Evolutionary conservation across 2,797 vertebrate species (phyloP).

Genomic region (Malurus leucopterus): DNA sequence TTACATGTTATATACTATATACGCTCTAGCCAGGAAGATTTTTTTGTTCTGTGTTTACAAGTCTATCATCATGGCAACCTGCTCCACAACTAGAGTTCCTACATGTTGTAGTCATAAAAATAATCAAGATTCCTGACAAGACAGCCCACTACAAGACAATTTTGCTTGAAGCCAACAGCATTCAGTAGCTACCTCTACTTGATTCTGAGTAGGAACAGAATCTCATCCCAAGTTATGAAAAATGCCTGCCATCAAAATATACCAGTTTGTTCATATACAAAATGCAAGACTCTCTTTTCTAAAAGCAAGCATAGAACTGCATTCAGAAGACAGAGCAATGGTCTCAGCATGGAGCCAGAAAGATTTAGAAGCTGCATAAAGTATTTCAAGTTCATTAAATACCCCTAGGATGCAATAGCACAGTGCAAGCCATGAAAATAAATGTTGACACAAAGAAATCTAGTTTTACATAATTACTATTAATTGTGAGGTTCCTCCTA

Average conservation of each 20-base stretch:
- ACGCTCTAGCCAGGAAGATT: background rate
- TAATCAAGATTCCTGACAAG: background rate
- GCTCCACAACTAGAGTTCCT: background rate
- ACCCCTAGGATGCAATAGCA: background rate
- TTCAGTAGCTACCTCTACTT: background rate
- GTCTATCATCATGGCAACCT: background rate
- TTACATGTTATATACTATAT: background rate
- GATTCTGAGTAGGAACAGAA: background rate
- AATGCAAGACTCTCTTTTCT: background rate
- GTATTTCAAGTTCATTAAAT: constrained; percentile 33
- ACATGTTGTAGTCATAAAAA: background rate
- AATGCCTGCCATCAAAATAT: background rate
- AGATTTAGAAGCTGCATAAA: background rate
- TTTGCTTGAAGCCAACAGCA: background rate
- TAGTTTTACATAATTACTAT: constrained; percentile 8
- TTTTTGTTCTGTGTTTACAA: background rate
- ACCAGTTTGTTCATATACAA: background rate
- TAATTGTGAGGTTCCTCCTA: constrained; percentile 22
- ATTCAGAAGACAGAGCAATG: background rate
- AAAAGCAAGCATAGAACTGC: background rate
- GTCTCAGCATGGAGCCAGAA: background rate
- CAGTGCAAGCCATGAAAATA: background rate
- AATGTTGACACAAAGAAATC: constrained; percentile 8
- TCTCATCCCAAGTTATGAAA: background rate
- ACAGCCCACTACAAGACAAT: background rate